These are phyloP conservation scores for Desmophyllum pertusum DNA, from an alignment of 92 coral and sea anemone species.

Conservation along the genomic window DNA sequence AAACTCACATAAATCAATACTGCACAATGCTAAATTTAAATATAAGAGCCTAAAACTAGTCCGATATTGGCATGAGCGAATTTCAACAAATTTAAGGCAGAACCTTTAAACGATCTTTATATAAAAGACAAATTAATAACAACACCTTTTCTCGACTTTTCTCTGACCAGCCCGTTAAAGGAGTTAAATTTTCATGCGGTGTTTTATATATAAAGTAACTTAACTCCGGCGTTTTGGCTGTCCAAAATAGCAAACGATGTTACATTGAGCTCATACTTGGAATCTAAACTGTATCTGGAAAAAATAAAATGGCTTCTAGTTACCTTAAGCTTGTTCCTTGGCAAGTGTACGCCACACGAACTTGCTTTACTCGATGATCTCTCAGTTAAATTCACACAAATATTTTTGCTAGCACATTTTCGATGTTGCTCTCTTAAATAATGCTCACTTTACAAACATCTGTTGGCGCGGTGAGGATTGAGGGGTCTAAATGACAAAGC, in stretches of 20 bases:
- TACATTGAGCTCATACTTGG: background rate
- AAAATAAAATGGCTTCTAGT: background rate
- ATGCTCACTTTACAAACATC: constrained; percentile 32
- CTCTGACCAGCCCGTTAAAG: background rate
- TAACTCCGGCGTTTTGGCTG: background rate
- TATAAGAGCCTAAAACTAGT: background rate
- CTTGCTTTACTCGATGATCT: background rate
- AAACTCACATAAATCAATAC: background rate
- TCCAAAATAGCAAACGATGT: background rate
- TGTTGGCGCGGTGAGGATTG: constrained; percentile 9
- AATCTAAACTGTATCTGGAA: background rate
- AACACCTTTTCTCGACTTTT: background rate
- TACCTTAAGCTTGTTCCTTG: background rate
- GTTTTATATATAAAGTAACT: background rate
- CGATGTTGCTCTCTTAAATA: constrained; percentile 22
- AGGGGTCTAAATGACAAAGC: constrained; percentile 34
- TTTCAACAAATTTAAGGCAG: background rate
- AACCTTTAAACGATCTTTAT: no score
- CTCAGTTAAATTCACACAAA: background rate
- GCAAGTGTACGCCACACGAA: background rate
- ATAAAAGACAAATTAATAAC: background rate
- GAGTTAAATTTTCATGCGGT: background rate
- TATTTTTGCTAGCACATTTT: background rate
- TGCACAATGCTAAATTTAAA: background rate
- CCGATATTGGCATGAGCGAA: background rate